Percentiles rank a stretch among this genome's conserved stretches.
Evolutionary conservation across 1,140 invertebrate species (phyloP).

Genomic region (Rhyacophila brunnea): DNA sequence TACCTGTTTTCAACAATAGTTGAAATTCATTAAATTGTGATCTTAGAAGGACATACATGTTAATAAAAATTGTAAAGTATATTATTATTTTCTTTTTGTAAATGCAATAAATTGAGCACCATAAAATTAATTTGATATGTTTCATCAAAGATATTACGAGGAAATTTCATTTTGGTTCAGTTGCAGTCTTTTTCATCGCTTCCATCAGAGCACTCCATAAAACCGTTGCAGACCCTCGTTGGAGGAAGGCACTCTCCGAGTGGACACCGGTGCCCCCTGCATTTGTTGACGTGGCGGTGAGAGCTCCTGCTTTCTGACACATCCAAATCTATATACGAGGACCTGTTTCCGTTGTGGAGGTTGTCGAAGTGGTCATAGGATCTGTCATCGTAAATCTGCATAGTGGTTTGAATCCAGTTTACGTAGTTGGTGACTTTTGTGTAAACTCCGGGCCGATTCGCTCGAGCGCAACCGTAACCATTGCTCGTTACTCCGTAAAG

Average conservation of each 20-base stretch:
- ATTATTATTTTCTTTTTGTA: too few relatives aligned
- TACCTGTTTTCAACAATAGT: too few relatives aligned
- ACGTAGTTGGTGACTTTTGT: constrained; percentile 81
- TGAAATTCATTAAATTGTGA: too few relatives aligned
- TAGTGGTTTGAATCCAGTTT: constrained; percentile 69
- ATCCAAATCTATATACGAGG: constrained; percentile 41
- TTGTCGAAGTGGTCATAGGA: constrained; percentile 27
- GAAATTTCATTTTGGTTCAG: constrained; percentile 5
- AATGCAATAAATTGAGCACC: too few relatives aligned
- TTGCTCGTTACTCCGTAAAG: constrained; percentile 79
- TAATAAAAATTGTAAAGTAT: too few relatives aligned
- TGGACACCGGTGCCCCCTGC: constrained; percentile 70
- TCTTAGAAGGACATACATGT: too few relatives aligned
- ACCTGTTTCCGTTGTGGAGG: constrained; percentile 15
- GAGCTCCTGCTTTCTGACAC: constrained; percentile 47
- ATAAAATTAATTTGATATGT: too few relatives aligned
- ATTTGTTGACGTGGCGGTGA: constrained; percentile 46
- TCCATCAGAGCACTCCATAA: constrained; percentile 72
- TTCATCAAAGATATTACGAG: too few relatives aligned
- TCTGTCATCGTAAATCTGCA: constrained; percentile 37
- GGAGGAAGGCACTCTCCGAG: constrained; percentile 72
- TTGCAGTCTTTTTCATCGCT: constrained; percentile 65
- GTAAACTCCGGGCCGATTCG: constrained; percentile 83
- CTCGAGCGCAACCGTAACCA: constrained; percentile 82
- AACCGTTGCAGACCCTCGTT: constrained; percentile 72